phyloP scores from a whole-genome alignment of 2,113 vertebrate species.

The Passer montanus region DNA sequence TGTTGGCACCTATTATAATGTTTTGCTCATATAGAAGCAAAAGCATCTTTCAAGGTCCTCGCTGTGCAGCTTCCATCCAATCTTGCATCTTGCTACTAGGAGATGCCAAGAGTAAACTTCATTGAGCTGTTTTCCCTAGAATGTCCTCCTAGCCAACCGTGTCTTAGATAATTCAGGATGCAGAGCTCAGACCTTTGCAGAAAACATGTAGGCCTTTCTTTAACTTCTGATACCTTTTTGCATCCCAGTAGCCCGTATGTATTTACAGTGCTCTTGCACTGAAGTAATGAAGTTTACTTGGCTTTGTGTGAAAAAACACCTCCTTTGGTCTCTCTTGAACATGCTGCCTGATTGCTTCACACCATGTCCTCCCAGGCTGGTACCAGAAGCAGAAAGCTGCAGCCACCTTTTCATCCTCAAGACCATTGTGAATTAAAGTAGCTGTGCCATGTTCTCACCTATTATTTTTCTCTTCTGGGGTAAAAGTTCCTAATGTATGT shows the following conservation, averaged over 20 bases:
- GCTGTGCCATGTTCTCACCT: not conserved
- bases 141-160: not conserved
- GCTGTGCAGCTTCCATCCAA: not conserved
- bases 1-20: not conserved
- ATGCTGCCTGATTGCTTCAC: not conserved
- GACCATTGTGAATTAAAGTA: not conserved
- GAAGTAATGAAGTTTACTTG: not conserved
- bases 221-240: not conserved
- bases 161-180: not conserved
- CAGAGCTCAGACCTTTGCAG: not conserved
- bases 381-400: not conserved
- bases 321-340: not conserved
- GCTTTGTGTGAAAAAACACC: not conserved
- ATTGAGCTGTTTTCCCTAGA: not conserved
- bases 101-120: not conserved
- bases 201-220: not conserved
- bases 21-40: not conserved
- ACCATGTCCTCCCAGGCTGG: accelerated
- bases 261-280: not conserved
- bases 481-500: not conserved
- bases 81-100: not conserved
- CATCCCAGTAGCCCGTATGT: not conserved
- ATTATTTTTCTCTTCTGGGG: not conserved
- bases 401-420: not conserved
- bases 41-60: not conserved